Base-by-base conservation (phyloP, 2,797 vertebrate species). In the Lates japonicus region DNA sequence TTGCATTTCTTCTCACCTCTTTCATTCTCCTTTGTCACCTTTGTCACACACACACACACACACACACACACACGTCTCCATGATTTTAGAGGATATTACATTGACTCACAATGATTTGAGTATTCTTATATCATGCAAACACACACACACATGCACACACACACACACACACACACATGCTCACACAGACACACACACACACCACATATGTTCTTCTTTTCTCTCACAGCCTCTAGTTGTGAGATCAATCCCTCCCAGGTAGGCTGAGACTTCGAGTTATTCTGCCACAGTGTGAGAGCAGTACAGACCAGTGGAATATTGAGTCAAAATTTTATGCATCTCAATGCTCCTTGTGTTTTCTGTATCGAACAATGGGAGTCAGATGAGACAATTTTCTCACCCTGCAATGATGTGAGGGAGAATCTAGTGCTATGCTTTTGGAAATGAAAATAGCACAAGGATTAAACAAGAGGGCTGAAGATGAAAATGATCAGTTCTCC, bases 161-260 rank as follows among this genome's bases (percentile, higher is more conserved):
- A 39, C 39, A 39, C 39, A 10, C 25, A n/a, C n/a, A 29, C 25
- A 29, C 25, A 29, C 25, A 29, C 25, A 29, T 3, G 11, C 39
- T 51, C 5, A 58, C 48, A 63, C 74, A 69, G n/a, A 72, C 69
- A 62, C 73, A 70, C 51, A 55, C 64, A 73, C 65, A 64, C 58
- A 78, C 5, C n/a, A 33, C 57, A 48, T 81, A 83, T 87, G 68
- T 57, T 14, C 68, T n/a, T n/a, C n/a, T n/a, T 82, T 31, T 72
- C 69, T 78, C 58, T 77, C 71, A 71, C 71, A 72, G 73, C 62
- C 76, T 80, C 74, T 82, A 66, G 79, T 81, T 88, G 83, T 74
- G 72, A 88, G 88, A 92, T 92, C 87, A 90, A 88, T 93, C 74
- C 79, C 72, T 87, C 82, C 60, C 85, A 88, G 88, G 81, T 89